Conservation (phyloP, 2,888 invertebrate species). For the Quadroppia sp. region DNA sequence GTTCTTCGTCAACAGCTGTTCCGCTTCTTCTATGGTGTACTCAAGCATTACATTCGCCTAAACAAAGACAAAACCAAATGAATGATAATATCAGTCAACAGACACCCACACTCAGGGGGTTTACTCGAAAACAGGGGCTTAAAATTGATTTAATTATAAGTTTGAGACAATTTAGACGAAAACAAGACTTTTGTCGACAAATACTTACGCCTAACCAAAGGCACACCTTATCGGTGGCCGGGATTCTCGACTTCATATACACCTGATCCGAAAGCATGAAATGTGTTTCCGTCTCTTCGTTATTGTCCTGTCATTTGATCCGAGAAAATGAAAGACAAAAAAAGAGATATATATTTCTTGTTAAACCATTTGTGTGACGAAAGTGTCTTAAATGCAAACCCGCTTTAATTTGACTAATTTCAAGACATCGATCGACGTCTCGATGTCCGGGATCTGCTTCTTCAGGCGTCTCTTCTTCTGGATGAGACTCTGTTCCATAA, state of each 20-base stretch:
- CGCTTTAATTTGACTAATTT: constrained; percentile 76
- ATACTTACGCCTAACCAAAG: constrained; percentile 62
- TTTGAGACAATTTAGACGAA: not conserved
- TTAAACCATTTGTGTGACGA: not conserved
- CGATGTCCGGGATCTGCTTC: constrained; percentile 89
- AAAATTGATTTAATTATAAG: no score
- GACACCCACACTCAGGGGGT: no score
- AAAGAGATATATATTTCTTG: no score
- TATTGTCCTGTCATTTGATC: constrained; percentile 55
- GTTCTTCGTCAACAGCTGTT: constrained; percentile 73
- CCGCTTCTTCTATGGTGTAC: constrained; percentile 85
- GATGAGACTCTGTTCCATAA: constrained; percentile 88
- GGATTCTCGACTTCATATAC: constrained; percentile 75
- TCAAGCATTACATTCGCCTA: constrained; percentile 93
- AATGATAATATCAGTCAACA: no score
- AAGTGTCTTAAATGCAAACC: constrained; percentile 49
- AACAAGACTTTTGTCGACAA: not conserved
- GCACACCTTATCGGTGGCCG: constrained; percentile 80
- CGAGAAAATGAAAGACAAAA: not conserved
- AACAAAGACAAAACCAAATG: not conserved
- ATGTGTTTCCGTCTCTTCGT: constrained; percentile 71
- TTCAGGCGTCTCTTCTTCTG: constrained; percentile 77
- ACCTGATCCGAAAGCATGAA: constrained; percentile 91
- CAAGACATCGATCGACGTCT: constrained; percentile 84
- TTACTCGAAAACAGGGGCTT: no score